phyloP scores from a whole-genome alignment of 2,888 invertebrate species.

The Polymixis lichenea region DNA sequence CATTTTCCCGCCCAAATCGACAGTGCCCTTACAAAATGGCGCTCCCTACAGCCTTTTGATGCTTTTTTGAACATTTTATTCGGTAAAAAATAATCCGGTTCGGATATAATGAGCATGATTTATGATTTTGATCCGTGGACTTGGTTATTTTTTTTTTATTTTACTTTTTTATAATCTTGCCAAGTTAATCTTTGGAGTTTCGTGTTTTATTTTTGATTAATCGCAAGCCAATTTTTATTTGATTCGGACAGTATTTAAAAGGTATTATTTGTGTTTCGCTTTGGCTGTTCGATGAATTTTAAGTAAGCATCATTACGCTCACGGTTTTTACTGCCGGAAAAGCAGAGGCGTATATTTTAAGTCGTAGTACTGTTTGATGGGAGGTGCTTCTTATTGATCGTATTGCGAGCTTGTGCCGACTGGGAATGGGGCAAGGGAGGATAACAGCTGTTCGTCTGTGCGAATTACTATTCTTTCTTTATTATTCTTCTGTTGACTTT shows the following conservation, averaged over 20 bases:
- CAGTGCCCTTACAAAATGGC: conserved; percentile 89
- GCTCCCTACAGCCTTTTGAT: conserved; percentile 89
- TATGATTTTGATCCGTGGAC: conserved; percentile 87
- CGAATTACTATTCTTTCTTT: too few species aligned
- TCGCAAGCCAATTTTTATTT: conserved; percentile 79
- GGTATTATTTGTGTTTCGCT: conserved; percentile 49
- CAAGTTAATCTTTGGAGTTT: conserved; percentile 88
- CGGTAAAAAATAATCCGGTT: conserved; percentile 90
- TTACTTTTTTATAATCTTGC: conserved; percentile 82
- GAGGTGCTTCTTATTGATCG: conserved; percentile 50
- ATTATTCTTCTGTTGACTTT: not conserved
- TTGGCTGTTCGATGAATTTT: conserved; percentile 48
- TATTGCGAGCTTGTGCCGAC: conserved; percentile 9
- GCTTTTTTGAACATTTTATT: conserved; percentile 89
- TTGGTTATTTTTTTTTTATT: conserved; percentile 77
- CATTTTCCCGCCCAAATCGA: conserved; percentile 86
- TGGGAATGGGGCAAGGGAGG: conserved; percentile 31
- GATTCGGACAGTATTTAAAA: conserved; percentile 65
- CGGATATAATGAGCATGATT: conserved; percentile 90
- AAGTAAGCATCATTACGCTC: conserved; percentile 6
- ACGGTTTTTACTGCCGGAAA: not conserved
- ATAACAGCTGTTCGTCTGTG: conserved; percentile 41
- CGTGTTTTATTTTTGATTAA: conserved; percentile 85
- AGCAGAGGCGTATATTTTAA: conserved; percentile 5
- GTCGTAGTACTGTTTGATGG: conserved; percentile 12